Evolutionary conservation across 1,140 invertebrate species (phyloP), one percentile per base, ranked within the genome.

Genomic region (Drosophila sproati): DNA sequence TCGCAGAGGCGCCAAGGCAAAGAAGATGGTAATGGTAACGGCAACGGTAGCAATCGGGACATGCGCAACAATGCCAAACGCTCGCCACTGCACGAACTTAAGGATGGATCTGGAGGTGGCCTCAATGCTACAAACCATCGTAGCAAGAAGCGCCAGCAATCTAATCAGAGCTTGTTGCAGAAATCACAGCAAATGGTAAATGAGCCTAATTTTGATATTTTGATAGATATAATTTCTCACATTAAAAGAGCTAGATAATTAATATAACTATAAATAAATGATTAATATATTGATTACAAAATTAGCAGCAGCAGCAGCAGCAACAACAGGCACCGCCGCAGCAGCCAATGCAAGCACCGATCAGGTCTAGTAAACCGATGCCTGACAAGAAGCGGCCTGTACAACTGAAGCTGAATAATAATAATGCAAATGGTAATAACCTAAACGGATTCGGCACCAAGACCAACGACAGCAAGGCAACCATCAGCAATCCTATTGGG

Each of bases 71-170:
- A 41, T 56, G 61, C 77, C 2, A 91, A 91, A 28, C 87, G 87
- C 5, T 91, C 91, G 4, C 90, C 91, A 1, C 45, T 85, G 31
- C 87, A 91, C 57, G 91, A 92, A 35, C 51, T 79, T 31, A 92
- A 92, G 54, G 91, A 89, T n/a, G 48, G 60, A 41, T 34, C 67
- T 5, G 45, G 50, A 2, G 32, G 5, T 28, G 54, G 10, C 4
- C 54, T 78, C 6, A 77, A 87, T 71, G 39, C 54, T 2, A 61
- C 77, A 41, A 64, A 68, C 31, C 54, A 74, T 5, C 80, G 85
- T 5, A 68, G 62, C 28, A 89, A 89, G 66, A 89, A 89, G 48
- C 78, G 85, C 31, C 70, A 75, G 34, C 77, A 88, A 7, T 51
- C 39, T 5, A 71, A 67, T 71, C 83, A 83, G 37, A 35, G 43